Percentiles rank a stretch among this genome's conserved stretches.
These are phyloP conservation scores for Ptilonorhynchus violaceus DNA, from an alignment of 2,113 vertebrate genomes.

Conservation along the genomic window DNA sequence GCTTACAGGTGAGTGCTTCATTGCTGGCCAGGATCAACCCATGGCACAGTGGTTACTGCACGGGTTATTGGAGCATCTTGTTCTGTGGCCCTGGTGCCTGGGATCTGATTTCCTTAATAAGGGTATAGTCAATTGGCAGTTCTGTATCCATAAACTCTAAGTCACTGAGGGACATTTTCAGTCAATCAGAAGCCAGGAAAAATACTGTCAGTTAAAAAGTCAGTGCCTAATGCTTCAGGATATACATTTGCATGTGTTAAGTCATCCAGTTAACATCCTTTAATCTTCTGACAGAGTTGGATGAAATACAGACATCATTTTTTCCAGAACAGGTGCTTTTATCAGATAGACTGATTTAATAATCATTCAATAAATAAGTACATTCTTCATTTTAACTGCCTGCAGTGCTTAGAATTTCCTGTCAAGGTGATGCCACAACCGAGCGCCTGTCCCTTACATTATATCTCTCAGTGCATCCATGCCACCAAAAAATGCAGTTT, in stretches of 20 bases:
- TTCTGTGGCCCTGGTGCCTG: background rate
- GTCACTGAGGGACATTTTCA: background rate
- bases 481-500: background rate
- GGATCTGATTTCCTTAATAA: background rate
- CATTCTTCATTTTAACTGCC: background rate
- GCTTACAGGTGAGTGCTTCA: background rate
- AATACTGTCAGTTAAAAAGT: background rate
- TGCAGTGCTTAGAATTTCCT: background rate
- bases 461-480: background rate
- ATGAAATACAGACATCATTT: background rate
- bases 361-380: background rate
- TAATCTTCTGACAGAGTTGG: background rate
- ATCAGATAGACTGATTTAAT: background rate
- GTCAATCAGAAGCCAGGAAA: background rate
- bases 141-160: background rate
- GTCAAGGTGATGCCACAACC: background rate
- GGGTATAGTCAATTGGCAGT: background rate
- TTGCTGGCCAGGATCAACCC: rapidly evolving
- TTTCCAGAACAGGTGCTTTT: background rate
- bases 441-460: background rate
- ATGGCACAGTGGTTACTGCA: rapidly evolving
- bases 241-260: background rate
- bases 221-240: background rate
- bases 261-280: background rate
- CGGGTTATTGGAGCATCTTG: rapidly evolving